phyloP scores from a whole-genome alignment of 1,140 invertebrate genomes.

The Patella vulgata region DNA sequence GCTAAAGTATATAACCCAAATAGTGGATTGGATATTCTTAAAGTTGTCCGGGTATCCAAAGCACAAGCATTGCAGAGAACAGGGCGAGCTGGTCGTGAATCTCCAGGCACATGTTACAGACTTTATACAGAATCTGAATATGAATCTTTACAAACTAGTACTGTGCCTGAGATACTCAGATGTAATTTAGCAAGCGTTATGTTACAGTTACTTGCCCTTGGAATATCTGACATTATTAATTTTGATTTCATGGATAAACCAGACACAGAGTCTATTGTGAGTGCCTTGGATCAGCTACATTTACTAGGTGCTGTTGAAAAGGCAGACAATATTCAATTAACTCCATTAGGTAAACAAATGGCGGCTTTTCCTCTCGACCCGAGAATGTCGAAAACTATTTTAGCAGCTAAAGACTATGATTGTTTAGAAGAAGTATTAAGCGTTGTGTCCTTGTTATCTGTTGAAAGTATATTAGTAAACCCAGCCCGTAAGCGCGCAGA shows the following conservation, averaged over 20 bases:
- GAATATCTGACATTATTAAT: conserved; percentile 78
- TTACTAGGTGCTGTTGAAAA: conserved; percentile 80
- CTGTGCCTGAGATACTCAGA: conserved; percentile 85
- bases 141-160: conserved; percentile 75
- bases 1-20: conserved; percentile 81
- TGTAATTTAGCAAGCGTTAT: conserved; percentile 80
- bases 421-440: conserved; percentile 87
- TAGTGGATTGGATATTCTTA: conserved; percentile 86
- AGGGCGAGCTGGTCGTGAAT: conserved; percentile 89
- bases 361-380: conserved; percentile 92
- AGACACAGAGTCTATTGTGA: conserved; percentile 50
- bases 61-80: conserved; percentile 90
- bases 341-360: conserved; percentile 85
- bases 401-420: conserved; percentile 79
- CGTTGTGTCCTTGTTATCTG: conserved; percentile 76
- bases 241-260: conserved; percentile 96
- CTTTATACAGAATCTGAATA: conserved; percentile 81
- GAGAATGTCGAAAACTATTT: conserved; percentile 83
- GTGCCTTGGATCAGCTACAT: conserved; percentile 58
- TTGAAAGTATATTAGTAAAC: conserved; percentile 74
- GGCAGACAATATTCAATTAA: conserved; percentile 73
- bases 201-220: conserved; percentile 85
- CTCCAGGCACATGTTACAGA: conserved; percentile 84
- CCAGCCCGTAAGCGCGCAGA: conserved; percentile 72
- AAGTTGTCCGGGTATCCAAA: conserved; percentile 85